Conservation (phyloP, 64 coral and sea anemone species). For the Actinia tenebrosa region DNA sequence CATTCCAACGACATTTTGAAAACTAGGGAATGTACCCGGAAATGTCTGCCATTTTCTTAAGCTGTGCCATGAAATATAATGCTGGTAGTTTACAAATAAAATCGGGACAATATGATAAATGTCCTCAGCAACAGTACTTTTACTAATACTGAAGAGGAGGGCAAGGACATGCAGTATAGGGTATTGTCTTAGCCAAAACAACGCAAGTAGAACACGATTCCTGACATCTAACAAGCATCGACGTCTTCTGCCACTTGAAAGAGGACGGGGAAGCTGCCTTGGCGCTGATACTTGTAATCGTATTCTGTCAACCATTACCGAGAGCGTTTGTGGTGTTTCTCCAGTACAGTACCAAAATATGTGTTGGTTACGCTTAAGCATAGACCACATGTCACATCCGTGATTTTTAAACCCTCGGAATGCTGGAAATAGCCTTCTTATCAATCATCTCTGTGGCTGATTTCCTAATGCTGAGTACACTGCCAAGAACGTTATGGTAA, state of each 20-base stretch:
- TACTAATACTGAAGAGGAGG: too few species aligned
- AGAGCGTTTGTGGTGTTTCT: conserved; percentile 10
- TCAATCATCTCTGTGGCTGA: not conserved
- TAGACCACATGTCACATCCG: not conserved
- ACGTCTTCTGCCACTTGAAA: not conserved
- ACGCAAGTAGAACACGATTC: not conserved
- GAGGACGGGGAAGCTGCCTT: not conserved
- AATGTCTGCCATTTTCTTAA: too few species aligned
- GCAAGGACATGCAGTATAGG: conserved; percentile 5
- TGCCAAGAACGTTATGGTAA: too few species aligned
- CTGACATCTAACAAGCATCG: not conserved
- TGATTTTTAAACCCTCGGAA: not conserved
- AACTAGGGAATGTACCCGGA: too few species aligned
- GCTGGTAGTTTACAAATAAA: too few species aligned
- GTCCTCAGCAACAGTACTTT: too few species aligned
- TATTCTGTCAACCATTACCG: conserved; percentile 5
- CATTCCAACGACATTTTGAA: too few species aligned
- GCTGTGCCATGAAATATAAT: too few species aligned
- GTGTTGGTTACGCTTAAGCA: not conserved
- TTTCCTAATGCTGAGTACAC: too few species aligned
- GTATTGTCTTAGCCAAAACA: conserved; percentile 2
- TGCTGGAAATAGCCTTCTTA: not conserved
- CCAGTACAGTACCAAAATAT: conserved; percentile 28
- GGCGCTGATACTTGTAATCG: conserved; percentile 5
- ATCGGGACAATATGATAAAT: too few species aligned